Conservation (phyloP, 2,888 invertebrate genomes). For the Notodonta dromedarius region DNA sequence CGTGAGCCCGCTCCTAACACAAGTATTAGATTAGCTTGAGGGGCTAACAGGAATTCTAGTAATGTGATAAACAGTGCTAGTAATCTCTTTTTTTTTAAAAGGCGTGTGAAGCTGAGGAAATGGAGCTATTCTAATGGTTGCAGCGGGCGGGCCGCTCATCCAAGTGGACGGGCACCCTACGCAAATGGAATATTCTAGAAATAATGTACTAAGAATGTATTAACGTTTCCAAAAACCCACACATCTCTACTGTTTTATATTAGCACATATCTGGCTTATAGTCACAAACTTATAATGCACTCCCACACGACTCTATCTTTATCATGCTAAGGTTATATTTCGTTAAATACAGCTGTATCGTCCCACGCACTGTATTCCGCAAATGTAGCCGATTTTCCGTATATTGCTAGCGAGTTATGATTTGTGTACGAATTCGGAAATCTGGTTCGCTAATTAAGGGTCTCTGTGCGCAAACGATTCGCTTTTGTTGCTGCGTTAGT, state of each 20-base stretch:
- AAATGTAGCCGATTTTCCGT: conserved; percentile 26
- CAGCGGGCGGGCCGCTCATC: too few relatives aligned
- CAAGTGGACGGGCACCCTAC: too few relatives aligned
- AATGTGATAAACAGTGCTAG: too few relatives aligned
- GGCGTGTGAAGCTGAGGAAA: too few relatives aligned
- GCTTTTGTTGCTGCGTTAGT: conserved; percentile 11
- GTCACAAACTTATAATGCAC: conserved; percentile 2
- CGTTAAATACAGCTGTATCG: conserved; percentile 2
- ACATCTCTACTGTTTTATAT: background rate
- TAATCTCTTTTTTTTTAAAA: too few relatives aligned
- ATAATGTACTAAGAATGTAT: too few relatives aligned
- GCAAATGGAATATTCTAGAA: too few relatives aligned
- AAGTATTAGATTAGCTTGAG: too few relatives aligned
- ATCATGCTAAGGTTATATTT: conserved; percentile 4
- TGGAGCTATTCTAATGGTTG: too few relatives aligned
- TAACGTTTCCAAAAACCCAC: background rate
- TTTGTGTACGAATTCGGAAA: conserved; percentile 33
- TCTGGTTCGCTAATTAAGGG: conserved; percentile 38
- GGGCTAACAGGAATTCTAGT: too few relatives aligned
- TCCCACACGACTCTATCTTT: background rate
- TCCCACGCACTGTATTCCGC: background rate
- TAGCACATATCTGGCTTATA: background rate
- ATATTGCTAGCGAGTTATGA: conserved; percentile 35
- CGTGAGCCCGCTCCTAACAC: too few relatives aligned
- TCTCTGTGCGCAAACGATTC: conserved; percentile 20